A percentile compares a stretch with the other conserved stretches of the same genome.
These are phyloP conservation scores for Calephelis perditalis DNA, from an alignment of 2,888 invertebrate genomes.

Conservation along the genomic window DNA sequence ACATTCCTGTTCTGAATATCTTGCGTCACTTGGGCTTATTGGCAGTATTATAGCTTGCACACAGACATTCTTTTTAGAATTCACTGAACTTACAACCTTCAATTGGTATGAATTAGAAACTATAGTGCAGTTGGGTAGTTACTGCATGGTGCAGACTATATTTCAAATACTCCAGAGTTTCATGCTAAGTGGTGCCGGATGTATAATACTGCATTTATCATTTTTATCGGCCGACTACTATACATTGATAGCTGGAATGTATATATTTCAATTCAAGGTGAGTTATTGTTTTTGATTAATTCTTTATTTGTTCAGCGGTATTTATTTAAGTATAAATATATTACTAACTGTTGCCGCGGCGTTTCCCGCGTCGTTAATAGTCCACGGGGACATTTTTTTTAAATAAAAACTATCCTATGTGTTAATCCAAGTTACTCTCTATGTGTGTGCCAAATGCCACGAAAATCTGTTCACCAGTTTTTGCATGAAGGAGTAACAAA, in stretches of 20 bases:
- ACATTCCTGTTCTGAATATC: slow-evolving; percentile 86
- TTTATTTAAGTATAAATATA: too few species aligned
- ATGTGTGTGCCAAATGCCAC: too few species aligned
- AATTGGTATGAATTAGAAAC: slow-evolving; percentile 84
- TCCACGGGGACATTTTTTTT: too few species aligned
- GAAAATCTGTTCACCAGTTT: too few species aligned
- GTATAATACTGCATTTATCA: slow-evolving; percentile 89
- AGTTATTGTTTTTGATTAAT: slow-evolving; percentile 26
- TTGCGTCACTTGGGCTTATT: slow-evolving; percentile 89
- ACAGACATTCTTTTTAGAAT: slow-evolving; percentile 88
- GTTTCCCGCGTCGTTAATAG: too few species aligned
- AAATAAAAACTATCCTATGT: too few species aligned
- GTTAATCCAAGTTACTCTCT: too few species aligned
- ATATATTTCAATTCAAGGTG: slow-evolving; percentile 89
- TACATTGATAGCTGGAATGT: slow-evolving; percentile 87
- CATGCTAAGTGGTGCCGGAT: slow-evolving; percentile 86
- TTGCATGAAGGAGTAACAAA: too few species aligned
- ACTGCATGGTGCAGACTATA: slow-evolving; percentile 84
- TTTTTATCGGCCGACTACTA: slow-evolving; percentile 91
- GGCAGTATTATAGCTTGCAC: slow-evolving; percentile 87
- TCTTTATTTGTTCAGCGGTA: not conserved
- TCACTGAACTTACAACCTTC: slow-evolving; percentile 81
- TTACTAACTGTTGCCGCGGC: too few species aligned
- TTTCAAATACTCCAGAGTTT: slow-evolving; percentile 87
- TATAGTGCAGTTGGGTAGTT: slow-evolving; percentile 77